Percentiles rank a stretch among this genome's conserved stretches.
phyloP scores from a whole-genome alignment of 1,140 invertebrate genomes.

The Meloidogyne hapla region DNA sequence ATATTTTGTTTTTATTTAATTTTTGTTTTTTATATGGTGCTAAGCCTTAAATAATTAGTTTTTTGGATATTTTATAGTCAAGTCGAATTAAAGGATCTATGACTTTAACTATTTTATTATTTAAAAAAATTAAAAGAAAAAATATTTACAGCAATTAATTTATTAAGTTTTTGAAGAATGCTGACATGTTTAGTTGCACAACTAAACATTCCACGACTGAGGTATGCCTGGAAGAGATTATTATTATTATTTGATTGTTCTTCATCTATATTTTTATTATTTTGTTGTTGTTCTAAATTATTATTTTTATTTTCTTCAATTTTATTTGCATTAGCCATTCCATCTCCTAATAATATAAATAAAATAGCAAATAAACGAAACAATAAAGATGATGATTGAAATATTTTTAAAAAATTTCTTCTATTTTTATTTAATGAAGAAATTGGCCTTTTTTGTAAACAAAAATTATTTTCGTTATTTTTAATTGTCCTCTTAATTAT shows the following conservation, averaged over 20 bases:
- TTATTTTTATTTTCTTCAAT: background rate
- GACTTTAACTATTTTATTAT: too few relatives aligned
- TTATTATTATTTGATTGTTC: background rate
- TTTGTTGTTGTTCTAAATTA: background rate
- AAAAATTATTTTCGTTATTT: too few relatives aligned
- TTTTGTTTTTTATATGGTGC: too few relatives aligned
- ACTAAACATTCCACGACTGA: background rate
- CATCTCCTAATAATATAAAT: background rate
- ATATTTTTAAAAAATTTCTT: background rate
- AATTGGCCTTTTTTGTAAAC: constrained; percentile 6
- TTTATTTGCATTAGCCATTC: background rate
- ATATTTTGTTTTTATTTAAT: background rate
- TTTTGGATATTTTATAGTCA: too few relatives aligned
- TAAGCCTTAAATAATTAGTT: too few relatives aligned
- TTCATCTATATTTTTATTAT: background rate
- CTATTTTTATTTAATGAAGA: background rate
- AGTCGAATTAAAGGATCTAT: too few relatives aligned
- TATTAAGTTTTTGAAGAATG: background rate
- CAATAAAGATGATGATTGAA: background rate
- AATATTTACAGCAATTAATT: constrained; percentile 1
- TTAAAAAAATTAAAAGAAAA: background rate
- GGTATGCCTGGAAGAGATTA: background rate
- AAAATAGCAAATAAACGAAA: background rate
- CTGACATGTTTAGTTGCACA: background rate
- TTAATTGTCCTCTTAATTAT: background rate